These are phyloP conservation scores for Natator depressus DNA, from an alignment of 2,113 vertebrate genomes.

Conservation along the genomic window DNA sequence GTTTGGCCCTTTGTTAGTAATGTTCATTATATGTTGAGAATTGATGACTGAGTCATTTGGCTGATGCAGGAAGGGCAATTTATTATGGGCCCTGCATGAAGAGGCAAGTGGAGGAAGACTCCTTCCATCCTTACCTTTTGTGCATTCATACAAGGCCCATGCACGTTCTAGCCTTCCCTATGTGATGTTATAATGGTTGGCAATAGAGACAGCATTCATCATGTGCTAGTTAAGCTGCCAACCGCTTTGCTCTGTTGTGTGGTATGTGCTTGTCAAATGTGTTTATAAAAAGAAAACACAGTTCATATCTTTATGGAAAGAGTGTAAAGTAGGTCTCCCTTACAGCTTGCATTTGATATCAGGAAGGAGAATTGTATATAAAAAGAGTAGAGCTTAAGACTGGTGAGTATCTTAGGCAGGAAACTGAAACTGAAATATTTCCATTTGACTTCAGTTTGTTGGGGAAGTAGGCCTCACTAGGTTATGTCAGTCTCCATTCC, in stretches of 20 bases:
- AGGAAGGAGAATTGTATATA: not conserved
- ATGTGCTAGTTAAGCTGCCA: not conserved
- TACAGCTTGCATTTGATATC: not conserved
- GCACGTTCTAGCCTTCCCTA: not conserved
- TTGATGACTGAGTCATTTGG: not conserved
- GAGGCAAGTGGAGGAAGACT: not conserved
- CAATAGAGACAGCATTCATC: not conserved
- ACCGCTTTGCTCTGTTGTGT: not conserved
- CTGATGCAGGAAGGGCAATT: not conserved
- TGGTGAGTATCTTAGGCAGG: not conserved
- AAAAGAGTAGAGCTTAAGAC: not conserved
- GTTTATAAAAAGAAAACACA: not conserved
- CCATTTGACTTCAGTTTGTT: constrained; percentile 37
- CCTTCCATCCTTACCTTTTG: not conserved
- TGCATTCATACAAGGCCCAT: not conserved
- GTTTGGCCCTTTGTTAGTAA: not conserved
- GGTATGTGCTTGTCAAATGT: not conserved
- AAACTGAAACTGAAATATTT: constrained; percentile 65
- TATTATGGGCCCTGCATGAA: not conserved
- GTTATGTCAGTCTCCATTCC: constrained; percentile 43
- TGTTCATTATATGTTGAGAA: not conserved
- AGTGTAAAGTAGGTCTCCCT: not conserved
- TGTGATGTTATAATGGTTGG: not conserved
- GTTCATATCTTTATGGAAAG: not conserved
- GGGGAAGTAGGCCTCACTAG: constrained; percentile 24